These are phyloP conservation scores for Girardinus metallicus DNA, from an alignment of 2,797 vertebrate species.

Conservation along the genomic window DNA sequence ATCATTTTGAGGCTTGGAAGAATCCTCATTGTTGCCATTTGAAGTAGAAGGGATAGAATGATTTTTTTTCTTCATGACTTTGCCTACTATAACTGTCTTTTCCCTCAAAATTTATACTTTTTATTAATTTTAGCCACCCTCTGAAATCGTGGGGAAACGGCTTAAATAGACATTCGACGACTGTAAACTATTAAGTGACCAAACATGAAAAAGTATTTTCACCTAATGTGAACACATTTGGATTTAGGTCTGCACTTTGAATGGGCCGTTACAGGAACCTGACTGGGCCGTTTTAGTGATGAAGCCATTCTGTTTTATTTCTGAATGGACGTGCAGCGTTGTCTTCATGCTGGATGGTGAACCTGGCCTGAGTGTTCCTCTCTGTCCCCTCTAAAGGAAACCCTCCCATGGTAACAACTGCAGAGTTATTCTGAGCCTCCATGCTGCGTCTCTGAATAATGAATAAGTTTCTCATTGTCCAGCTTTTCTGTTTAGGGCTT, in stretches of 20 bases:
- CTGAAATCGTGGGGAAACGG: background rate
- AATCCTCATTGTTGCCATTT: conserved; percentile 16
- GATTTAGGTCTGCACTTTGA: background rate
- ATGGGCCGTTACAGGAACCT: background rate
- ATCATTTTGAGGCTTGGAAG: conserved; percentile 21
- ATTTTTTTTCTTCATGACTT: background rate
- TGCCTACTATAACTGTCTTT: background rate
- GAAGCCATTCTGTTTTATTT: background rate
- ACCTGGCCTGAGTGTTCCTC: background rate
- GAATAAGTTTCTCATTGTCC: background rate
- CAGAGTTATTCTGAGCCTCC: background rate
- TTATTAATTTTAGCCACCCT: background rate
- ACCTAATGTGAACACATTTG: background rate
- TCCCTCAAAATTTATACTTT: background rate
- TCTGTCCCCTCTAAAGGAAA: background rate
- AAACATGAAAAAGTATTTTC: background rate
- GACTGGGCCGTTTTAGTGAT: background rate
- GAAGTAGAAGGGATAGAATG: background rate
- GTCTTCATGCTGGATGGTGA: background rate
- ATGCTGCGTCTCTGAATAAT: background rate
- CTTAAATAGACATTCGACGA: background rate
- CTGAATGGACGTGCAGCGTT: background rate
- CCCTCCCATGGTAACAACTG: background rate
- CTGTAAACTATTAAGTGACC: background rate
- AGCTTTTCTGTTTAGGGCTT: background rate